Percentiles rank a stretch among this genome's conserved stretches.
These are phyloP conservation scores for Philypnodon macrostomus DNA, from an alignment of 2,797 vertebrate species.

Conservation along the genomic window DNA sequence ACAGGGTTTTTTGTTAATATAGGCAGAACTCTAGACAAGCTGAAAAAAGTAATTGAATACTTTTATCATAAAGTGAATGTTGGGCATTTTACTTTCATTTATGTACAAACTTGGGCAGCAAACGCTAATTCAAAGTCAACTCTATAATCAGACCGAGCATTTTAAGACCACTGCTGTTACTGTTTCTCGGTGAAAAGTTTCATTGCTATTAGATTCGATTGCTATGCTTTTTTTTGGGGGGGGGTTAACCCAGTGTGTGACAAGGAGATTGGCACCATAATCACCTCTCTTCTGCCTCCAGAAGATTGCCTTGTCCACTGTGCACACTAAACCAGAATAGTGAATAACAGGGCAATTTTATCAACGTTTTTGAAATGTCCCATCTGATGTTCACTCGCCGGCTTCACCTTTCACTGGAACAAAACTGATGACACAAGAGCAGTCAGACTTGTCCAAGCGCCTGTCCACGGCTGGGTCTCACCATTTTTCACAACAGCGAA, in stretches of 20 bases:
- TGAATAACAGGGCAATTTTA: conserved; percentile 40
- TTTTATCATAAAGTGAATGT: too few relatives aligned
- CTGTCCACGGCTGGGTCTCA: neutral
- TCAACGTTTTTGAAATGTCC: conserved; percentile 27
- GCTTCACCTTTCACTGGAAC: conserved; percentile 5
- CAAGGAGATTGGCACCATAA: conserved; percentile 44
- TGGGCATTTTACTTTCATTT: too few relatives aligned
- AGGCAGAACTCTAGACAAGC: too few relatives aligned
- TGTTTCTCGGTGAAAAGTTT: conserved; percentile 34
- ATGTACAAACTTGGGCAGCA: too few relatives aligned
- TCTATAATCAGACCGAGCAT: conserved; percentile 30
- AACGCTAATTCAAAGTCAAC: conserved; percentile 40
- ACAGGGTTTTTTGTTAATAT: too few relatives aligned
- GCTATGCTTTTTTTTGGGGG: conserved; percentile 25
- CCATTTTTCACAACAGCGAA: neutral
- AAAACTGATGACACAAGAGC: conserved; percentile 14
- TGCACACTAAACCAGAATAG: conserved; percentile 32
- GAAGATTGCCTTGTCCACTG: conserved; percentile 42
- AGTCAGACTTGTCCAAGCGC: neutral
- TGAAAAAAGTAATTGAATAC: too few relatives aligned
- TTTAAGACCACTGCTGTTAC: conserved; percentile 18
- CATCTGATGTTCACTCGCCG: conserved; percentile 24
- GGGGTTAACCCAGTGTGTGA: conserved; percentile 38
- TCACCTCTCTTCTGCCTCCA: conserved; percentile 32
- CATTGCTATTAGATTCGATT: conserved; percentile 38